These are phyloP conservation scores for Drosophila neocordata DNA, from an alignment of 1,140 invertebrate genomes.

Conservation along the genomic window DNA sequence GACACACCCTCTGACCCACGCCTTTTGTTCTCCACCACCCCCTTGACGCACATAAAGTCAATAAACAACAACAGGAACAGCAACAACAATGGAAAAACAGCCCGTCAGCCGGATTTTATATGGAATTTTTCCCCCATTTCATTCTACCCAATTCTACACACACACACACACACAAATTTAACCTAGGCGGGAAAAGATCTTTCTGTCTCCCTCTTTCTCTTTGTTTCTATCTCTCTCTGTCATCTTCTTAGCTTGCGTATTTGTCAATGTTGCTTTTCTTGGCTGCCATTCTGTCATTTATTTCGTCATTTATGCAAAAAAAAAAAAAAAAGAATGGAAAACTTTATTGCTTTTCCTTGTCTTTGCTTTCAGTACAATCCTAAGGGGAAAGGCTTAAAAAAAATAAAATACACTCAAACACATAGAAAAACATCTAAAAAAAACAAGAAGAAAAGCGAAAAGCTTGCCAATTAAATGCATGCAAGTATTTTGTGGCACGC, in stretches of 20 bases:
- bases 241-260: slow-evolving; percentile 30
- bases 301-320: slow-evolving; percentile 78
- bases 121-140: slow-evolving; percentile 47
- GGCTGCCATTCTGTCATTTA: slow-evolving; percentile 79
- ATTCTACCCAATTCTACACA: slow-evolving; percentile 44
- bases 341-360: slow-evolving; percentile 73
- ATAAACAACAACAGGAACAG: slow-evolving; percentile 62
- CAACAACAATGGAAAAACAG: slow-evolving; percentile 42
- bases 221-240: not conserved
- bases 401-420: not conserved
- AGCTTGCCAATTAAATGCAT: slow-evolving; percentile 65
- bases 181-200: slow-evolving; percentile 36
- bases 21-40: slow-evolving; percentile 11
- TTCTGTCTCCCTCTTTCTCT: slow-evolving; percentile 3
- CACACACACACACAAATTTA: slow-evolving; percentile 36
- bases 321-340: slow-evolving; percentile 3
- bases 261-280: slow-evolving; percentile 75
- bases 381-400: slow-evolving; percentile 18
- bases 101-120: slow-evolving; percentile 65
- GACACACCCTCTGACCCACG: slow-evolving; percentile 43
- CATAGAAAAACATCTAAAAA: not conserved
- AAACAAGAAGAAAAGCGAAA: slow-evolving; percentile 14
- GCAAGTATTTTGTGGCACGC: slow-evolving; percentile 43
- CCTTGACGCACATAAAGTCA: slow-evolving; percentile 66
- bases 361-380: slow-evolving; percentile 20